Conservation (phyloP, 1,140 invertebrate genomes). For the Brachionus plicatilis region DNA sequence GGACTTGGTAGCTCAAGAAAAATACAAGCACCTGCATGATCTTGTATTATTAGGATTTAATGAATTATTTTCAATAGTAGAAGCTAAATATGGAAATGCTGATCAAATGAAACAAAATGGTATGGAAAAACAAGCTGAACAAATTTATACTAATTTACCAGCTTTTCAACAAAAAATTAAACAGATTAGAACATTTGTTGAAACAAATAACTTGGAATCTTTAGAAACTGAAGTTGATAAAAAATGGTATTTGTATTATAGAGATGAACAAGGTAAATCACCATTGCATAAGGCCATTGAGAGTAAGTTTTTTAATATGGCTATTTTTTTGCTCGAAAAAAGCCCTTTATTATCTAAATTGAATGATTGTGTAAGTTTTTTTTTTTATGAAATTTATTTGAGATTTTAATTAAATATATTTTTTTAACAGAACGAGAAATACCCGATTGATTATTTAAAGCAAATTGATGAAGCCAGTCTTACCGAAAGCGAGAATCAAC, state of each 20-base stretch:
- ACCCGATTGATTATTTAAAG: slow-evolving; percentile 18
- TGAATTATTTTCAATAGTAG: not conserved
- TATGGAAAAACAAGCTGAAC: slow-evolving; percentile 28
- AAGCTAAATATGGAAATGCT: not conserved
- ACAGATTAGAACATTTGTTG: not conserved
- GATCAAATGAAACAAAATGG: slow-evolving; percentile 25
- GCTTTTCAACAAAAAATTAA: not conserved
- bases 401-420: not conserved
- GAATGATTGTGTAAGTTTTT: slow-evolving; percentile 34
- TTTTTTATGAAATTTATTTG: not conserved
- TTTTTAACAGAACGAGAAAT: slow-evolving; percentile 1
- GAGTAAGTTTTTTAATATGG: not conserved
- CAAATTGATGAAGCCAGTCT: not conserved
- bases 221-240: not conserved
- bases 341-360: slow-evolving; percentile 5
- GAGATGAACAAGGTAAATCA: not conserved
- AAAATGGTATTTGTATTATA: not conserved
- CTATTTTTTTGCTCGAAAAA: not conserved
- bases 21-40: slow-evolving; percentile 2
- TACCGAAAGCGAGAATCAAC: not conserved
- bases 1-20: slow-evolving; percentile 13
- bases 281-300: slow-evolving; percentile 33
- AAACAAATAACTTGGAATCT: not conserved
- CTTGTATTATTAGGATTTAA: not conserved
- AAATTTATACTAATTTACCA: slow-evolving; percentile 3